Evolutionary conservation across 2,113 vertebrate genomes (phyloP).

Genomic region (Eolophus roseicapilla): DNA sequence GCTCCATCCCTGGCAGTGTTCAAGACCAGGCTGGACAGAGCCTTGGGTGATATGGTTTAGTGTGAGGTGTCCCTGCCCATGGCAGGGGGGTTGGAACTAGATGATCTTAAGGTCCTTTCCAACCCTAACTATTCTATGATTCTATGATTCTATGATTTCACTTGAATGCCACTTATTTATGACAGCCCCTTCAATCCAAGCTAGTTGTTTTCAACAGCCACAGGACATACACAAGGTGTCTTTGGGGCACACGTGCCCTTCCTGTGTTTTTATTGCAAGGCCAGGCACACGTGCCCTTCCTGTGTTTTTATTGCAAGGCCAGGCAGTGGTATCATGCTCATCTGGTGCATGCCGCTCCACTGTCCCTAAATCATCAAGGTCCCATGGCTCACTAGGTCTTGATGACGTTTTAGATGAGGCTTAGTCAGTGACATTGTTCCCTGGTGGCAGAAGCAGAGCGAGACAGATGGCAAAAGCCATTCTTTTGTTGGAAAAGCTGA

Average conservation of each 20-base stretch:
- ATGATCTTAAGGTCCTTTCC: too few species aligned
- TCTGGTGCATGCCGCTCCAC: not conserved
- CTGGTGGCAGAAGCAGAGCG: not conserved
- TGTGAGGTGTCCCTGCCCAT: too few species aligned
- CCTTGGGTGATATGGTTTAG: too few species aligned
- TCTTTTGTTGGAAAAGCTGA: not conserved
- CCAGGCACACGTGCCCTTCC: not conserved
- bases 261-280: not conserved
- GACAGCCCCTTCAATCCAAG: not conserved
- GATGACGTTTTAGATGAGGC: not conserved
- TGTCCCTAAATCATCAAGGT: not conserved
- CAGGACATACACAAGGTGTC: not conserved
- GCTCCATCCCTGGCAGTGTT: too few species aligned
- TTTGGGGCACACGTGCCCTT: not conserved
- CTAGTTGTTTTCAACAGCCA: not conserved
- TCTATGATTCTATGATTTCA: too few species aligned
- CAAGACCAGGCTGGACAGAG: too few species aligned
- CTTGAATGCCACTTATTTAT: not conserved
- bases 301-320: not conserved
- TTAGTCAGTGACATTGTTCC: not conserved
- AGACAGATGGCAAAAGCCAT: constrained; percentile 10
- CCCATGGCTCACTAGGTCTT: not conserved
- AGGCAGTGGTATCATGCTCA: not conserved
- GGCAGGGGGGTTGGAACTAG: too few species aligned
- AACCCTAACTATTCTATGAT: too few species aligned